A percentile compares a stretch with the other conserved stretches of the same genome.
Conservation (phyloP, 2,797 vertebrate genomes). For the Rhinichthys osculus region DNA sequence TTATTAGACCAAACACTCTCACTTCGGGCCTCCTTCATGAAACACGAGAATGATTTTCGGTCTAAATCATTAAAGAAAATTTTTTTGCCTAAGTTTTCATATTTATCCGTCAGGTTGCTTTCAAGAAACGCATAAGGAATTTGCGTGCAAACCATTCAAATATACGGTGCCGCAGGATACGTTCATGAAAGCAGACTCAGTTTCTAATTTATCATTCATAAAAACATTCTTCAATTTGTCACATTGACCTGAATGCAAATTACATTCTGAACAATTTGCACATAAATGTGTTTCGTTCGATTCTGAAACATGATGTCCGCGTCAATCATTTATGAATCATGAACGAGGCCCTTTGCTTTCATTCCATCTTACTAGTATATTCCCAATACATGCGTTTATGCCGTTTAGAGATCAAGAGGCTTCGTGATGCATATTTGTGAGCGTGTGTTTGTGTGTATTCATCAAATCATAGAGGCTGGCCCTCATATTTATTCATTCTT, state of each 20-base stretch:
- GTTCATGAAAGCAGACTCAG: background rate
- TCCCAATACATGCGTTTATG: background rate
- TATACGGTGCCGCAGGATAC: background rate
- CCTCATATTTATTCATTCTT: slow-evolving; percentile 80
- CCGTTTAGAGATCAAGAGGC: background rate
- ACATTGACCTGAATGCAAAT: background rate
- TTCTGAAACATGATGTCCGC: background rate
- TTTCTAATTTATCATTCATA: no score
- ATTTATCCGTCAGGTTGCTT: background rate
- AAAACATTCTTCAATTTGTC: background rate
- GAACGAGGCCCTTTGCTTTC: slow-evolving; percentile 51
- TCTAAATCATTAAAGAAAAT: background rate
- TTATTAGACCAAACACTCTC: background rate
- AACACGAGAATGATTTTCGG: background rate
- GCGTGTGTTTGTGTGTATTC: slow-evolving; percentile 32
- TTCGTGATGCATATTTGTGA: slow-evolving; percentile 13
- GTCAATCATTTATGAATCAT: slow-evolving; percentile 4
- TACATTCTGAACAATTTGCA: background rate
- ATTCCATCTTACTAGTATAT: background rate
- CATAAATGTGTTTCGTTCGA: background rate
- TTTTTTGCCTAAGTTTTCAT: background rate
- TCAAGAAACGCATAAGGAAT: background rate
- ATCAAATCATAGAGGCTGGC: slow-evolving; percentile 76
- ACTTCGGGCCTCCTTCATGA: background rate
- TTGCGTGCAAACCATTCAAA: background rate